phyloP scores from a whole-genome alignment of 2,113 vertebrate genomes.

The Deroptyus accipitrinus region DNA sequence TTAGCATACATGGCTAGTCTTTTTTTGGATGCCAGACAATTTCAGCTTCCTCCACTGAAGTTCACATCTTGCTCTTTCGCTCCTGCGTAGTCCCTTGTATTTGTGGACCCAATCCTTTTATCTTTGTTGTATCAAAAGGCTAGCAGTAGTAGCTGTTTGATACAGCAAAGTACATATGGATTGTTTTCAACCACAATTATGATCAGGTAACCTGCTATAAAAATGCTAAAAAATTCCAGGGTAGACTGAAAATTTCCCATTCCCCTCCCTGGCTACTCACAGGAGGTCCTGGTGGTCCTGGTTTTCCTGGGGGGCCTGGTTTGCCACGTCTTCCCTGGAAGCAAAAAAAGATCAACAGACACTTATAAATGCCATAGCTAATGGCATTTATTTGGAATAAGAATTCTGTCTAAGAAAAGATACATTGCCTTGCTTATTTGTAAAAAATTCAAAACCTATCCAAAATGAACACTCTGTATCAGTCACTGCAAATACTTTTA shows the following conservation, averaged over 20 bases:
- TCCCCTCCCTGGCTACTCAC: constrained; percentile 63
- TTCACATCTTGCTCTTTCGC: not conserved
- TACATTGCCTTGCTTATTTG: not conserved
- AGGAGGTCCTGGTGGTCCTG: constrained; percentile 77
- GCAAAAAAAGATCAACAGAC: constrained; percentile 13
- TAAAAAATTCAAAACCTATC: not conserved
- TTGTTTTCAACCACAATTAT: not conserved
- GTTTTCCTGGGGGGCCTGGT: constrained; percentile 76
- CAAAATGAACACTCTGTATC: not conserved
- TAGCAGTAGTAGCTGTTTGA: not conserved
- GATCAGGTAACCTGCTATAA: not conserved
- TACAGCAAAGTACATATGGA: not conserved
- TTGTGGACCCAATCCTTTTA: not conserved
- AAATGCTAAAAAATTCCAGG: not conserved
- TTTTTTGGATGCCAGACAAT: constrained; percentile 48
- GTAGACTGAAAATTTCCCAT: not conserved
- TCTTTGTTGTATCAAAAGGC: not conserved
- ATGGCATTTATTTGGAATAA: not conserved
- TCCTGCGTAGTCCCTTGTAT: not conserved
- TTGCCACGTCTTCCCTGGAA: constrained; percentile 81
- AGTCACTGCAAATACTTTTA: not conserved
- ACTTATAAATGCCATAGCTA: not conserved
- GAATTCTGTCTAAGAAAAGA: not conserved
- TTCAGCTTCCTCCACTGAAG: constrained; percentile 18
- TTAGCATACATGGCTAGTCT: constrained; percentile 43